Evolutionary conservation across 1,140 invertebrate genomes (phyloP).

Genomic region (Hestina assimilis): DNA sequence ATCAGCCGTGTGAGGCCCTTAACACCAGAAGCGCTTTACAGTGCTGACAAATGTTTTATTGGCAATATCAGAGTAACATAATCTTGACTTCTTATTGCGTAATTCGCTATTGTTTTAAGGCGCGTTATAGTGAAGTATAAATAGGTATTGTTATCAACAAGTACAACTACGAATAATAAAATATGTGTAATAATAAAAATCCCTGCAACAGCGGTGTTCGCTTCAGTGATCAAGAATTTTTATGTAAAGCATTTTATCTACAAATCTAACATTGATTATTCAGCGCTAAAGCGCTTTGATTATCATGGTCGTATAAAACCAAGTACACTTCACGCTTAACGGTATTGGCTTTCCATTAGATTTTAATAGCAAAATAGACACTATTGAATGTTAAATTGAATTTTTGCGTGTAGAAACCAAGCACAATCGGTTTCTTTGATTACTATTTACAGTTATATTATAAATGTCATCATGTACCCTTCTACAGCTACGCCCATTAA

Average conservation of each 20-base stretch:
- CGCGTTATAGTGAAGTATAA: too few relatives aligned
- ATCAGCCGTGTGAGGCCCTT: conserved; percentile 24
- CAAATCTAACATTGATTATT: neutral
- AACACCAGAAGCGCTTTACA: conserved; percentile 3
- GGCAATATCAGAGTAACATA: neutral
- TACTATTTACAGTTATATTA: neutral
- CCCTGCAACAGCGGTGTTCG: too few relatives aligned
- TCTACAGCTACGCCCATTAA: too few relatives aligned
- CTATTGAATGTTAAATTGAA: conserved; percentile 1
- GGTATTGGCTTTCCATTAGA: neutral
- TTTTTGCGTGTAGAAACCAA: neutral
- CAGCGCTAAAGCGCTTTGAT: neutral
- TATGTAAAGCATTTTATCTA: too few relatives aligned
- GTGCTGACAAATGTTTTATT: neutral
- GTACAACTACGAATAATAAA: too few relatives aligned
- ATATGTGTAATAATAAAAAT: too few relatives aligned
- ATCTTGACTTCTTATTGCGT: too few relatives aligned
- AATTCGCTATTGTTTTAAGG: neutral
- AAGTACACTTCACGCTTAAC: neutral
- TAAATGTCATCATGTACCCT: too few relatives aligned
- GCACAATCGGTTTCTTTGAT: too few relatives aligned
- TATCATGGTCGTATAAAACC: neutral
- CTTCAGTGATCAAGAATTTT: too few relatives aligned
- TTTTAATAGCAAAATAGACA: neutral
- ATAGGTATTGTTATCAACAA: too few relatives aligned